Conservation (phyloP, 2,888 invertebrate genomes). For the Girardia tigrina region DNA sequence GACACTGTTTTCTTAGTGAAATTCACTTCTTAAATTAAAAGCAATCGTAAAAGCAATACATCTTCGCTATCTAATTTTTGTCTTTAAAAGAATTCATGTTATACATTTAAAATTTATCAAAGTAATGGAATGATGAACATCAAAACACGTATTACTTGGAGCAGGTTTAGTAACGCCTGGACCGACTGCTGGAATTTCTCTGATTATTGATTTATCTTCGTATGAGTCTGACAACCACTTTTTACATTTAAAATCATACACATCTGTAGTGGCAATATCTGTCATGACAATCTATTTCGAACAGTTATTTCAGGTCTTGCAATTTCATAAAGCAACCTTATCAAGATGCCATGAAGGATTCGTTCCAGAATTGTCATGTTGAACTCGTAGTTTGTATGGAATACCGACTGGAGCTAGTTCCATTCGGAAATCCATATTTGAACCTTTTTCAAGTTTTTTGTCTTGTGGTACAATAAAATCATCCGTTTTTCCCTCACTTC, state of each 20-base stretch:
- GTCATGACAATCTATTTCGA: neutral
- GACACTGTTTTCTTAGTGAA: too few relatives aligned
- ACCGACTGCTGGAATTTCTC: conserved; percentile 49
- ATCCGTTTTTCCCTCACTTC: conserved; percentile 48
- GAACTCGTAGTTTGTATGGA: conserved; percentile 48
- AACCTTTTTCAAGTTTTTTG: conserved; percentile 45
- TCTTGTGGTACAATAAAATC: conserved; percentile 43
- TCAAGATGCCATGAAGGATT: conserved; percentile 50
- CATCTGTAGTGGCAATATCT: conserved; percentile 40
- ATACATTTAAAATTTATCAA: too few relatives aligned
- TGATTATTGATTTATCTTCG: conserved; percentile 46
- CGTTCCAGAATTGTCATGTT: conserved; percentile 47
- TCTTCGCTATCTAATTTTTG: too few relatives aligned
- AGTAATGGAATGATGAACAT: too few relatives aligned
- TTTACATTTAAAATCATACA: conserved; percentile 44
- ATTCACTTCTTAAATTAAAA: too few relatives aligned
- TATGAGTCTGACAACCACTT: conserved; percentile 49
- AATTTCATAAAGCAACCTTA: conserved; percentile 20
- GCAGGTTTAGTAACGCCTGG: conserved; percentile 38
- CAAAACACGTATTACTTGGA: too few relatives aligned
- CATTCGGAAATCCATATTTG: conserved; percentile 46
- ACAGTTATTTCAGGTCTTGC: neutral
- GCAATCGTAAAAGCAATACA: too few relatives aligned
- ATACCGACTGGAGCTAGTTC: conserved; percentile 44
- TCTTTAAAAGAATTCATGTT: too few relatives aligned